Evolutionary conservation across 1,140 invertebrate species (phyloP).

Genomic region (Scylla paramamosain): DNA sequence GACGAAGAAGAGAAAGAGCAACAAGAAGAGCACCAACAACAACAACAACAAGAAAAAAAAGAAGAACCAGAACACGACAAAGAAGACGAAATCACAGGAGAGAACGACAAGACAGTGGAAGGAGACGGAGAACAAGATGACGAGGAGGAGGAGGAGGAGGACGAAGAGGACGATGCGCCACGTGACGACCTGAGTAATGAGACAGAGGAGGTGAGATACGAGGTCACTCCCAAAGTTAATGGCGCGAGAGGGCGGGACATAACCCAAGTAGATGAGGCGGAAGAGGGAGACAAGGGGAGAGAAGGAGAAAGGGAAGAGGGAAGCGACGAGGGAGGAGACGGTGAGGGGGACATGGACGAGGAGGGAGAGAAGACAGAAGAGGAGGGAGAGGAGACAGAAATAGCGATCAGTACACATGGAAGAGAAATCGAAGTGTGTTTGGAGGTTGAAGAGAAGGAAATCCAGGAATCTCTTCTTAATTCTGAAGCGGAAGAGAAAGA

Average conservation of each 20-base stretch:
- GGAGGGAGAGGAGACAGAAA: neutral
- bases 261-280: neutral
- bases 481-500: neutral
- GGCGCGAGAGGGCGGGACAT: conserved; percentile 24
- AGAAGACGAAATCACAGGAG: neutral
- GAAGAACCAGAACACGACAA: neutral
- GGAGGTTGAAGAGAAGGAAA: neutral
- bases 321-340: neutral
- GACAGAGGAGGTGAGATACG: neutral
- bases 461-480: neutral
- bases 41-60: neutral
- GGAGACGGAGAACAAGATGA: neutral
- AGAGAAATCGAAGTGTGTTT: neutral
- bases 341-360: neutral
- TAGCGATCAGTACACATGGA: neutral
- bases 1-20: neutral
- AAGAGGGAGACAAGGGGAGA: neutral
- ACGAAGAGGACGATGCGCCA: neutral
- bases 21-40: neutral
- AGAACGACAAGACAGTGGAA: neutral
- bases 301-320: neutral
- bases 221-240: conserved; percentile 26
- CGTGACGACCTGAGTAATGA: conserved; percentile 40
- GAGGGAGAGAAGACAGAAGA: neutral
- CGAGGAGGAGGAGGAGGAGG: conserved; percentile 21